phyloP scores from a whole-genome alignment of 2,888 invertebrate species.

The Pachycephus smyrnensis region DNA sequence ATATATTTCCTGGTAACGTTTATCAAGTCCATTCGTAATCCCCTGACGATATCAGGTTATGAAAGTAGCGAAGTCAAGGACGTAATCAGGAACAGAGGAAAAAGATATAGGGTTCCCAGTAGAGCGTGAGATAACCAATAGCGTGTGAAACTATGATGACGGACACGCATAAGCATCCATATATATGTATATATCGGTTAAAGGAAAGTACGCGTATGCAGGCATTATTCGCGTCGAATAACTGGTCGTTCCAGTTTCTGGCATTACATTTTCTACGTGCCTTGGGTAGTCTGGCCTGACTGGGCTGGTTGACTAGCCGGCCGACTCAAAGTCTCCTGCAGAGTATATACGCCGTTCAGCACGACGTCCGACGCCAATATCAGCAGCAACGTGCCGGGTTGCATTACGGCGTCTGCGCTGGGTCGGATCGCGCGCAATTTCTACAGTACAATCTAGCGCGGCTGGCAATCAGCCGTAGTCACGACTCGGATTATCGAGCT shows the following conservation, averaged over 20 bases:
- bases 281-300: not conserved
- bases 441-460: conserved; percentile 3
- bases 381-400: not conserved
- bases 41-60: not conserved
- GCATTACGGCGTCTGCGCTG: not conserved
- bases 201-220: not conserved
- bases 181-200: not conserved
- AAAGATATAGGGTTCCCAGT: not conserved
- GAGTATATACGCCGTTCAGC: not conserved
- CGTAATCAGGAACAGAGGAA: not conserved
- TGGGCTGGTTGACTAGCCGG: not conserved
- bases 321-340: not conserved
- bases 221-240: conserved; percentile 31
- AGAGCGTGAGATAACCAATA: not conserved
- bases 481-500: conserved; percentile 12
- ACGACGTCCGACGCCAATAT: not conserved
- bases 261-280: conserved; percentile 37
- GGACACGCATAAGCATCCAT: not conserved
- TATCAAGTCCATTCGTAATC: not conserved
- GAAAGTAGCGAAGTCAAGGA: not conserved
- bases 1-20: not conserved
- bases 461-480: conserved; percentile 11
- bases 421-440: conserved; percentile 3
- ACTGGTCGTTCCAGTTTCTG: conserved; percentile 50
- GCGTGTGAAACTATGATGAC: not conserved